Evolutionary conservation across 2,797 vertebrate species (phyloP).

Genomic region (Chanos chanos): DNA sequence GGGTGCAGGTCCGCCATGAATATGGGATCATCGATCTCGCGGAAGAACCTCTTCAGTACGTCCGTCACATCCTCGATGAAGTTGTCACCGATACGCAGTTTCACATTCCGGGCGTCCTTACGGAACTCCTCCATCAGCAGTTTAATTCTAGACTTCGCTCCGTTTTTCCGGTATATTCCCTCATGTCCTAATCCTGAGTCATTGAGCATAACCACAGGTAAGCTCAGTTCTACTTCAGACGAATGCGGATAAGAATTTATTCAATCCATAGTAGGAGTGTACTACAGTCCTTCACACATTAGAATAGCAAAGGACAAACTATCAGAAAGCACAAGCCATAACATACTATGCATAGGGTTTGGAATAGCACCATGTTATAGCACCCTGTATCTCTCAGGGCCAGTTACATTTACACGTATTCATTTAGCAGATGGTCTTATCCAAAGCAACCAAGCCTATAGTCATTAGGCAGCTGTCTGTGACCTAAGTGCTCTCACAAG

Average conservation of each 20-base stretch:
- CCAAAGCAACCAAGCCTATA: no score
- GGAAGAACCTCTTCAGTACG: conserved; percentile 94
- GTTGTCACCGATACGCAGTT: conserved; percentile 90
- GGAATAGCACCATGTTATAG: no score
- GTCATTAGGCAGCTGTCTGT: no score
- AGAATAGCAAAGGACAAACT: no score
- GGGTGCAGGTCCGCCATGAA: conserved; percentile 87
- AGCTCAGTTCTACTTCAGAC: neutral
- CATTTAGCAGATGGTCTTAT: no score
- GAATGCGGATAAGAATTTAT: neutral
- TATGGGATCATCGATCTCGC: conserved; percentile 89
- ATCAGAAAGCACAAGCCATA: no score
- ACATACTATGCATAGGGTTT: no score
- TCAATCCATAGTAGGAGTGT: no score
- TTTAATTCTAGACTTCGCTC: conserved; percentile 90
- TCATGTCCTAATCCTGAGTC: conserved; percentile 85
- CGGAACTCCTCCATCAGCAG: conserved; percentile 94
- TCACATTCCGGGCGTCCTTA: conserved; percentile 89
- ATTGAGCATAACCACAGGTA: neutral
- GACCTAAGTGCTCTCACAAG: no score
- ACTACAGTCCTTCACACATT: no score
- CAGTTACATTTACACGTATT: no score
- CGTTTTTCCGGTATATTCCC: conserved; percentile 95
- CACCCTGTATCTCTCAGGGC: no score
- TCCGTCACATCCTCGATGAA: conserved; percentile 97